Evolutionary conservation across 2,888 invertebrate genomes (phyloP).

Genomic region (Serrognathus titanus): DNA sequence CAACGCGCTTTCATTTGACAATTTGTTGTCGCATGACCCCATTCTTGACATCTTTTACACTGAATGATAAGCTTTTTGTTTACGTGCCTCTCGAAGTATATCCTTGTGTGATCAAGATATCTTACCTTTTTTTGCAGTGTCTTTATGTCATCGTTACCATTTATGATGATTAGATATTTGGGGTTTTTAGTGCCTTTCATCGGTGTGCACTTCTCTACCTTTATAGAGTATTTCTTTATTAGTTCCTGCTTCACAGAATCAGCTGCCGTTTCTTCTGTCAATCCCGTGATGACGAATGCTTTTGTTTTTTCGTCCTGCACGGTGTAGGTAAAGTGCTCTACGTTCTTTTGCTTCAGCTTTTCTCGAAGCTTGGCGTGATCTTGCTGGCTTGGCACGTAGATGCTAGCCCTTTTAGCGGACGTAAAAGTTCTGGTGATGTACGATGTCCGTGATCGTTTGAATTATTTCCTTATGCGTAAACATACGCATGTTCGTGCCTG

Average conservation of each 20-base stretch:
- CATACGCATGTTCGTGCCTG: background rate
- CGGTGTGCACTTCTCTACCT: background rate
- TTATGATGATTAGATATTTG: too few relatives aligned
- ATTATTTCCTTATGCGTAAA: background rate
- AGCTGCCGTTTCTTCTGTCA: background rate
- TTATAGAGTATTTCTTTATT: background rate
- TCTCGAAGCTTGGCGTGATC: too few relatives aligned
- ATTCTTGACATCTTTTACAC: slow-evolving; percentile 17
- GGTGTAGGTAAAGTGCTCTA: too few relatives aligned
- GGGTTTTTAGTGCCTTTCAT: too few relatives aligned
- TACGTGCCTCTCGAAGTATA: too few relatives aligned
- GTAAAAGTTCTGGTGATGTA: background rate
- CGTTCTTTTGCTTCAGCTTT: too few relatives aligned
- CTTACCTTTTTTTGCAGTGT: too few relatives aligned
- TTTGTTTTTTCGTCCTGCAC: background rate
- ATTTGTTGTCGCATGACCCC: slow-evolving; percentile 14
- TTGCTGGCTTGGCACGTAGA: too few relatives aligned
- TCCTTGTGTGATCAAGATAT: too few relatives aligned
- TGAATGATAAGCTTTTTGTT: too few relatives aligned
- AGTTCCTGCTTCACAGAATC: background rate
- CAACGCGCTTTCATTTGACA: slow-evolving; percentile 4
- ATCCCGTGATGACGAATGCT: slow-evolving; percentile 2
- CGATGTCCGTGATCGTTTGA: background rate
- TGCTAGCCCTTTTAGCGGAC: background rate
- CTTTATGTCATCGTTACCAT: too few relatives aligned